Base-by-base conservation (phyloP, 2,888 invertebrate species). In the Parnassius smintheus region DNA sequence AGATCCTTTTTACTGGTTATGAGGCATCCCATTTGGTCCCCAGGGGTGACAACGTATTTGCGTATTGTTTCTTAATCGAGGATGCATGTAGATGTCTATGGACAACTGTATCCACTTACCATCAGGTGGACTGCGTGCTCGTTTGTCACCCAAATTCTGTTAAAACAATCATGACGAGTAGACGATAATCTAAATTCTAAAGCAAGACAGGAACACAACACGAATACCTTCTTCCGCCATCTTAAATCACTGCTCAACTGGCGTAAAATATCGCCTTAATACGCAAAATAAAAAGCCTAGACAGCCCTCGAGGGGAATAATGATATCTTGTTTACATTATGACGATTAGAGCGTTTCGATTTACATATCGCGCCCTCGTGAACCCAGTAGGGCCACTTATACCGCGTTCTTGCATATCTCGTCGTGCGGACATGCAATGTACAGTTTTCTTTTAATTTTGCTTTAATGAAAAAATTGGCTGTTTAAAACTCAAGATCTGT, bases 321-420 rank as follows among this genome's bases (percentile, higher is more conserved):
- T 22, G 59, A 58, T 58, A 57, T 49, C 62, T 62, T 52, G 61
- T 61, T 41, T 48, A 54, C 53, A 62, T 53, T 48, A 62, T 55
- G 58, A 62, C 54, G 62, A 58, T 59, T 63, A 48, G 25, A 59
- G 53, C 25, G 60, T 60, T 59, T 63, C 51, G 63, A 63, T 63
- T 63, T 59, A 50, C 49, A 59, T 41, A 55, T 59, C 55, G 59
- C 63, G 7, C 18, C 45, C 55, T 12, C 12, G 18, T 63, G 59
- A 63, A 13, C 53, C 0, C 63, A 50, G 25, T 12, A 63, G 55
- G 54, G 59, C 35, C 50, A 56, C 62, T 62, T 48, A 22, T 53
- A 35, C 57, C 45, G 35, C 45, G 53, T 10, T 41, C 52, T 44
- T 49, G 42, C 55, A 56, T 35, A 44, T 11, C 13, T 7, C 50